Conservation (phyloP, 2,797 vertebrate genomes). For the Erpetoichthys calabaricus region DNA sequence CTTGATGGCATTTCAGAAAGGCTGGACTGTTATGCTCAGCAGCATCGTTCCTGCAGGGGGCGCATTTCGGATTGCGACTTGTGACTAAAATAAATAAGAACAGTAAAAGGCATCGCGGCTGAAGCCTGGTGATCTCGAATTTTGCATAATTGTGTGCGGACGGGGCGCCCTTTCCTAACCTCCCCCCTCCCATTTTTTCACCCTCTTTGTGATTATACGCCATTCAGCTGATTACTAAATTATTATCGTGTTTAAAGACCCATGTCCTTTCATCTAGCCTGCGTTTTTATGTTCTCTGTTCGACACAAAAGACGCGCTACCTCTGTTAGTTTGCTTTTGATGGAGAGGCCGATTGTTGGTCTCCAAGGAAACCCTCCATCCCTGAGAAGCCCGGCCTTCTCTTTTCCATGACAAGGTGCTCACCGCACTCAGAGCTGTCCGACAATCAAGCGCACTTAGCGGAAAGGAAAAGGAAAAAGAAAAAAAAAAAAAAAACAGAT, state of each 20-base stretch:
- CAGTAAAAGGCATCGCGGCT: no score
- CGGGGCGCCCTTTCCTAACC: not conserved
- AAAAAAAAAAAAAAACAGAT: no score
- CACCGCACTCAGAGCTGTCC: not conserved
- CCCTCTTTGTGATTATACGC: slow-evolving; percentile 43
- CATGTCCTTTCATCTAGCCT: slow-evolving; percentile 73
- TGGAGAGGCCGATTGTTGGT: slow-evolving; percentile 64
- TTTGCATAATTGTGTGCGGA: no score
- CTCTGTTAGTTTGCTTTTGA: slow-evolving; percentile 58
- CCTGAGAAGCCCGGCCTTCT: not conserved
- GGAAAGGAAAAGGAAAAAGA: no score
- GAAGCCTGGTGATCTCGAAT: no score
- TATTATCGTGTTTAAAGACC: slow-evolving; percentile 77
- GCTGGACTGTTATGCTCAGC: no score
- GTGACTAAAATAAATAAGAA: no score
- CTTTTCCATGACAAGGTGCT: not conserved
- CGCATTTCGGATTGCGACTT: no score
- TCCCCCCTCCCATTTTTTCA: slow-evolving; percentile 20
- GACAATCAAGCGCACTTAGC: no score
- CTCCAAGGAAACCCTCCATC: slow-evolving; percentile 59
- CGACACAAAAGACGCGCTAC: slow-evolving; percentile 57
- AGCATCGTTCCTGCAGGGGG: no score
- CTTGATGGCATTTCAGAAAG: no score
- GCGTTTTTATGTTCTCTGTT: slow-evolving; percentile 36
- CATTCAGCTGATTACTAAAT: slow-evolving; percentile 76